These are phyloP conservation scores for Tichodroma muraria DNA, from an alignment of 2,113 vertebrate genomes.

Conservation along the genomic window DNA sequence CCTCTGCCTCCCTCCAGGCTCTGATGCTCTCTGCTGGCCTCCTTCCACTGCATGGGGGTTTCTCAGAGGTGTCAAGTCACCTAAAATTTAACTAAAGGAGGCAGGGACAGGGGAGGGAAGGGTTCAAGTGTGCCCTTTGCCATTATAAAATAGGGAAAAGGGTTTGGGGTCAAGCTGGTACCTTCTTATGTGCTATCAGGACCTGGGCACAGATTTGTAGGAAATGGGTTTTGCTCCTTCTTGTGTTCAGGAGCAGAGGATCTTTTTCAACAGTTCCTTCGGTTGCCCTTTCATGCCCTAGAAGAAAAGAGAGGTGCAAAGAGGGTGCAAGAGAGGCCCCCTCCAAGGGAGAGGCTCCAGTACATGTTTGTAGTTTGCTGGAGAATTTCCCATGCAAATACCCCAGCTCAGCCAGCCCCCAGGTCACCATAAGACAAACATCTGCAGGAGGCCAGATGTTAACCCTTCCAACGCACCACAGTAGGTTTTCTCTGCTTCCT, in stretches of 20 bases:
- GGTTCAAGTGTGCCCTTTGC: neutral
- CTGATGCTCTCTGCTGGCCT: neutral
- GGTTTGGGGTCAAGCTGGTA: neutral
- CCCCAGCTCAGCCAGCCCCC: neutral
- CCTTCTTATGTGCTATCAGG: neutral
- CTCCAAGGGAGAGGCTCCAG: neutral
- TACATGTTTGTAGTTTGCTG: neutral
- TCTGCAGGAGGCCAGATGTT: neutral
- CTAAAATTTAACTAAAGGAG: neutral
- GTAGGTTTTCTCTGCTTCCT: neutral
- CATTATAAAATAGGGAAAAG: neutral
- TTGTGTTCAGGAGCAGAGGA: neutral
- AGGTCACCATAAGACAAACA: neutral
- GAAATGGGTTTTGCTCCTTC: neutral
- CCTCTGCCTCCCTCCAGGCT: neutral
- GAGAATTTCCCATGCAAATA: neutral
- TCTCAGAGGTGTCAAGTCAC: neutral
- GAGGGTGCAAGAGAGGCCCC: too few relatives aligned
- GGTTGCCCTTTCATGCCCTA: neutral
- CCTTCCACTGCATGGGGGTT: neutral
- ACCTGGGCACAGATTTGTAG: neutral
- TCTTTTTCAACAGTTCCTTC: neutral
- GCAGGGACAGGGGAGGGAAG: neutral
- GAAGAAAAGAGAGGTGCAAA: neutral
- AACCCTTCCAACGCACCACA: neutral